Evolutionary conservation across 2,797 vertebrate genomes (phyloP).

Genomic region (Tympanoctomys barrerae): DNA sequence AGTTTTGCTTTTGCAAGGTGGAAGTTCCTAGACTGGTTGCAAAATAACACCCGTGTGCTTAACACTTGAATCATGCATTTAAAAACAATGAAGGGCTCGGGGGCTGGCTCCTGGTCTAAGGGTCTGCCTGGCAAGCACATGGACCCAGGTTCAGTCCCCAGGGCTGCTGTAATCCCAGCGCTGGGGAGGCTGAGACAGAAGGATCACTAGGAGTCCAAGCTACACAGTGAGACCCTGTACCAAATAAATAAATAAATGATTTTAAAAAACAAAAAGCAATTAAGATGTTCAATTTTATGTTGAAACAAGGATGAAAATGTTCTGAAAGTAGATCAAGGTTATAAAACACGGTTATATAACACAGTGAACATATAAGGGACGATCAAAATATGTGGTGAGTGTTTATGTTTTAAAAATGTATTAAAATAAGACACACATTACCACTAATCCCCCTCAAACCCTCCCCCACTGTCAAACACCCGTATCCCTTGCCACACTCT

Average conservation of each 20-base stretch:
- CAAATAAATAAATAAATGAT: no score
- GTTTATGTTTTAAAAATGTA: neutral
- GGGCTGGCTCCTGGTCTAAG: no score
- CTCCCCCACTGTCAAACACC: neutral
- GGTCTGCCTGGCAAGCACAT: no score
- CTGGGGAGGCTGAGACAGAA: no score
- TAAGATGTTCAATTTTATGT: neutral
- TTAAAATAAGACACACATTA: neutral
- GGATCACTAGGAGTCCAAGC: no score
- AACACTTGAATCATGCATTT: neutral
- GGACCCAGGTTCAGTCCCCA: no score
- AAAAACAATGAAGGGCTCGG: neutral
- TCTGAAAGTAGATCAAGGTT: neutral
- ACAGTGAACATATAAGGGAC: neutral
- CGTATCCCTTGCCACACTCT: neutral
- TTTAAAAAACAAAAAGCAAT: no score
- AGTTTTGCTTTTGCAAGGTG: neutral
- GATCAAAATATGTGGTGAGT: neutral
- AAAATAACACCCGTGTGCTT: neutral
- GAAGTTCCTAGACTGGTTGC: neutral
- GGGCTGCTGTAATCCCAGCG: no score
- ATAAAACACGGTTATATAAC: neutral
- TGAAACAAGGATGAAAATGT: neutral
- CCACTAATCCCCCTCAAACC: rapidly evolving
- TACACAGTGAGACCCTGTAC: no score